Evolutionary conservation across 2,888 invertebrate species (phyloP), one percentile per base, ranked within the genome.

Genomic region (Halocaridina rubra): DNA sequence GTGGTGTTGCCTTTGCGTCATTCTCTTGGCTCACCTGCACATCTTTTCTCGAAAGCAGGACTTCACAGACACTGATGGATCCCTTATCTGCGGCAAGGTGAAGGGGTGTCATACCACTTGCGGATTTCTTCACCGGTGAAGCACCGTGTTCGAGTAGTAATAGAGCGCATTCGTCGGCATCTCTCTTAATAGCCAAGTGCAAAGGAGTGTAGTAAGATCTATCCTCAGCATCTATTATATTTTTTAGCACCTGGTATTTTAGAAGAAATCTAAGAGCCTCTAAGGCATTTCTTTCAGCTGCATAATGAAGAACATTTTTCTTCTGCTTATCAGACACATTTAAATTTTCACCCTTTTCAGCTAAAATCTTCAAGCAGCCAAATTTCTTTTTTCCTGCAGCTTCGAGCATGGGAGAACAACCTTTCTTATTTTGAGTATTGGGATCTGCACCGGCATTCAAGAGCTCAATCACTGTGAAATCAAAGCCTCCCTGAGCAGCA

Each of bases 81-180:
- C 79, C 79, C 39, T 79, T 33, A 33, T 64, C 64, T 8, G 79
- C 67, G 13, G 79, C 79, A 22, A 79, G 64, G 29, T 79, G 79
- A 22, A 79, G 69, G n/a, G 69, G 69, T 0, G 69, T 27, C 32
- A 32, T 69, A 10, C 69, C 69, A 16, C 29, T 30, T 8, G 10
- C 29, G 29, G 29, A 69, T 32, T 22, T 16, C 24, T 27, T 32
- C 16, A 19, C n/a, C 24, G 69, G n/a, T n/a, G 69, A 69, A 27
- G 69, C 29, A 19, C 69, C 29, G 13, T 53, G 19, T 32, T 77
- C 78, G 19, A 84, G 27, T 16, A 84, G 77, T 19, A 76, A n/a
- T 13, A 61, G 19, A n/a, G 46, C 77, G 24, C 84, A 78, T 22
- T 57, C 24, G 5, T 59, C 13, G 10, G 71, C 32, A 2, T 76